A percentile compares a stretch with the other conserved stretches of the same genome.
Conservation (phyloP, 1,140 invertebrate species). For the Meteorus sp. region DNA sequence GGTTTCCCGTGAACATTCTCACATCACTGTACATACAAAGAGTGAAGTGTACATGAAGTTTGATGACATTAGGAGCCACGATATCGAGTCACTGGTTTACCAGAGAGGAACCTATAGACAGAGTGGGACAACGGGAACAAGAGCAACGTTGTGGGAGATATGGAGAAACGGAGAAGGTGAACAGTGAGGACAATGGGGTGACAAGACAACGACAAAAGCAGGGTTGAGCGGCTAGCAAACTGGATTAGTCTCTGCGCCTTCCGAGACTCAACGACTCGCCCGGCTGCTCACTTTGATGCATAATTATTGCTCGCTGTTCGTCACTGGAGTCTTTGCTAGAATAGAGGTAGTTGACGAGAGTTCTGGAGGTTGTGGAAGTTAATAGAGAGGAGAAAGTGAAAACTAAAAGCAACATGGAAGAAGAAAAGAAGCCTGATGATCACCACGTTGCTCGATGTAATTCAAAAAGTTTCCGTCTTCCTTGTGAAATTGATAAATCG, state of each 20-base stretch:
- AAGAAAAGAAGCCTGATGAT: conserved; percentile 32
- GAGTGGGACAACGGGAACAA: not conserved
- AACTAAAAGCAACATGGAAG: not conserved
- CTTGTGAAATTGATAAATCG: conserved; percentile 48
- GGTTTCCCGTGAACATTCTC: not conserved
- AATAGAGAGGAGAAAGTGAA: conserved; percentile 11
- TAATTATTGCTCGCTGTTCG: conserved; percentile 37
- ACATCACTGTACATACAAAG: not conserved
- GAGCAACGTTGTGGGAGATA: not conserved
- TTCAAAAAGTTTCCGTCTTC: conserved; percentile 47
- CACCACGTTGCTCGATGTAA: conserved; percentile 33
- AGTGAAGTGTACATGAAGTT: conserved; percentile 23
- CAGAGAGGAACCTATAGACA: not conserved
- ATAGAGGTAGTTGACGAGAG: not conserved
- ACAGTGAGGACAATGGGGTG: conserved; percentile 19
- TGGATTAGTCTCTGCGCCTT: conserved; percentile 36
- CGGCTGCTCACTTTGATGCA: conserved; percentile 37
- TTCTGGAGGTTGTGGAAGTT: conserved; percentile 2
- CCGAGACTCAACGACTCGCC: conserved; percentile 21
- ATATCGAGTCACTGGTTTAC: conserved; percentile 25
- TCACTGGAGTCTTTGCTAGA: conserved; percentile 16
- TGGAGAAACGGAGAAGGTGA: not conserved
- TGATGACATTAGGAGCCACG: conserved; percentile 26
- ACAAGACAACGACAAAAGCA: conserved; percentile 19
- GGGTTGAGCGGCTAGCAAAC: conserved; percentile 22